A percentile compares a stretch with the other conserved stretches of the same genome.
Evolutionary conservation across 2,113 vertebrate species (phyloP).

Genomic region (Nycticorax nycticorax): DNA sequence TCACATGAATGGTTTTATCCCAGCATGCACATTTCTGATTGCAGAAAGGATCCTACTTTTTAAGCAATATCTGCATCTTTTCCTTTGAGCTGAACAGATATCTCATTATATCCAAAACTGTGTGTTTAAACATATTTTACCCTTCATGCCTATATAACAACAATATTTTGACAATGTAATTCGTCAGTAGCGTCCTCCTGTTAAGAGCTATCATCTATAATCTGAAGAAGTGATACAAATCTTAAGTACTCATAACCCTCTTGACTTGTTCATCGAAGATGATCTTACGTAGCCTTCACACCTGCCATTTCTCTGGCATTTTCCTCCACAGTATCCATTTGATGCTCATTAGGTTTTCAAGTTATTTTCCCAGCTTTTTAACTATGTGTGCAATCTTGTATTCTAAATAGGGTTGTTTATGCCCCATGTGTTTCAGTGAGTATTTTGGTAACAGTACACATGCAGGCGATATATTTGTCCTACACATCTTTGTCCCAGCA

Average conservation of each 20-base stretch:
- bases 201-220: constrained; percentile 68
- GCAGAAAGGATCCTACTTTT: constrained; percentile 44
- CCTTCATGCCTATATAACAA: constrained; percentile 73
- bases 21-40: not conserved
- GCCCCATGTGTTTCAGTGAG: constrained; percentile 68
- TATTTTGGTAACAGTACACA: constrained; percentile 73
- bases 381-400: constrained; percentile 68
- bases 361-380: constrained; percentile 67
- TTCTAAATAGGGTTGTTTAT: constrained; percentile 70
- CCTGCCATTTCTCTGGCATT: constrained; percentile 61
- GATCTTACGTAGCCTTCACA: constrained; percentile 55
- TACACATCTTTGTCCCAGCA: constrained; percentile 71
- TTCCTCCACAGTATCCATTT: constrained; percentile 60
- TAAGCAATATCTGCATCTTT: constrained; percentile 54
- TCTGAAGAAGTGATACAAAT: constrained; percentile 71
- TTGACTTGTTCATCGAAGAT: constrained; percentile 56
- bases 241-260: constrained; percentile 63
- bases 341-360: constrained; percentile 64
- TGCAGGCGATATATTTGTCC: constrained; percentile 71
- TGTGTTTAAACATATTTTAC: constrained; percentile 73
- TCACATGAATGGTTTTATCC: constrained; percentile 17
- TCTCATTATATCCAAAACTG: constrained; percentile 68
- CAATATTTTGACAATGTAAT: constrained; percentile 72
- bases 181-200: constrained; percentile 67
- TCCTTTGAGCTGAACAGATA: constrained; percentile 65